Conservation (phyloP, 2,113 vertebrate genomes). For the Sinocyclocheilus anshuiensis region DNA sequence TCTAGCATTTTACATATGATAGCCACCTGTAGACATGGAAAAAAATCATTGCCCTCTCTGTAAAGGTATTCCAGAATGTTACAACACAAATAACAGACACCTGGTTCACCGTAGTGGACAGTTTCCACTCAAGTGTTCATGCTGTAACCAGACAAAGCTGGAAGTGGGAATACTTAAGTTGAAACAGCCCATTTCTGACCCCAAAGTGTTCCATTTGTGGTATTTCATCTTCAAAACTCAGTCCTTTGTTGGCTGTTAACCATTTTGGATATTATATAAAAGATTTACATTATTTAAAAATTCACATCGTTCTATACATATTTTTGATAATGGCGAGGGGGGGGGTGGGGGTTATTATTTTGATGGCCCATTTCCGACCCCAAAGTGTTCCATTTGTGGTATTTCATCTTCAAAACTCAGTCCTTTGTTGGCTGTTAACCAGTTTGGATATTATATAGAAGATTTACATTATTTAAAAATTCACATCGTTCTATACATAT, state of each 20-base stretch:
- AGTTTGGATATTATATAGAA: no score
- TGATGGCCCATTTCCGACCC: neutral
- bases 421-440: no score
- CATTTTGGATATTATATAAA: no score
- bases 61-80: neutral
- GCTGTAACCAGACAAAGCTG: neutral
- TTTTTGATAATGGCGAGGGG: no score
- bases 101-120: neutral
- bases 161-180: neutral
- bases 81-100: slow-evolving; percentile 16
- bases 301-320: no score
- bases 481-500: no score
- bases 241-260: no score
- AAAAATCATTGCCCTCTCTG: neutral
- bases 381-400: neutral
- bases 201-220: neutral
- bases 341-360: no score
- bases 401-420: no score
- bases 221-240: no score
- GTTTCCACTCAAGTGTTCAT: neutral
- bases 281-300: no score
- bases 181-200: neutral
- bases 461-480: no score
- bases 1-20: slow-evolving; percentile 8
- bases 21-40: slow-evolving; percentile 13